Evolutionary conservation across 1,140 invertebrate species (phyloP).

Genomic region (Psix sp.): DNA sequence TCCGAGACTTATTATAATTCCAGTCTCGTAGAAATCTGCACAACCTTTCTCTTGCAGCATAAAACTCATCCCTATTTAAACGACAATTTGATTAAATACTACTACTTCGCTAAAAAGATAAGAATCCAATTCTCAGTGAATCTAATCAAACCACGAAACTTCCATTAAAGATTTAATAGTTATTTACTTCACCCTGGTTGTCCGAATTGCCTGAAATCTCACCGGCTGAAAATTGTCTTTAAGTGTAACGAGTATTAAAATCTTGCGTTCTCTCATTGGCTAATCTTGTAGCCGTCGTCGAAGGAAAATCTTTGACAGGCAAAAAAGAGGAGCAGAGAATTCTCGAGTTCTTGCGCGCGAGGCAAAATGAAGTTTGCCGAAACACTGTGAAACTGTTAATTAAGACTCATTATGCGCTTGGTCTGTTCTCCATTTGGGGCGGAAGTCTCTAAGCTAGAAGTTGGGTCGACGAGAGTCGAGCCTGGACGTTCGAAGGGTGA

Average conservation of each 20-base stretch:
- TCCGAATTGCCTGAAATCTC: not conserved
- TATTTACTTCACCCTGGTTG: too few species aligned
- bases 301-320: constrained; percentile 23
- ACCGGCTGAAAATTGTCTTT: too few species aligned
- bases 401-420: constrained; percentile 76
- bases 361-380: constrained; percentile 74
- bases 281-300: constrained; percentile 23
- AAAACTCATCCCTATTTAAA: too few species aligned
- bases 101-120: too few species aligned
- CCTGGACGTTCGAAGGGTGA: constrained; percentile 45
- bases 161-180: too few species aligned
- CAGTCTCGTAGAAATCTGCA: too few species aligned
- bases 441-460: constrained; percentile 47
- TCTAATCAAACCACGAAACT: too few species aligned
- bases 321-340: constrained; percentile 33
- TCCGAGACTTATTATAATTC: too few species aligned
- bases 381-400: constrained; percentile 77
- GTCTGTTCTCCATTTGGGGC: constrained; percentile 53
- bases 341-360: constrained; percentile 14
- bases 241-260: too few species aligned
- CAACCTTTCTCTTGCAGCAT: too few species aligned
- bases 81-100: too few species aligned
- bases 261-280: constrained; percentile 16
- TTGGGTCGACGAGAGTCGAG: constrained; percentile 27
- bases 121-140: too few species aligned